Conservation (phyloP, 2,113 vertebrate genomes). For the Indicator indicator region DNA sequence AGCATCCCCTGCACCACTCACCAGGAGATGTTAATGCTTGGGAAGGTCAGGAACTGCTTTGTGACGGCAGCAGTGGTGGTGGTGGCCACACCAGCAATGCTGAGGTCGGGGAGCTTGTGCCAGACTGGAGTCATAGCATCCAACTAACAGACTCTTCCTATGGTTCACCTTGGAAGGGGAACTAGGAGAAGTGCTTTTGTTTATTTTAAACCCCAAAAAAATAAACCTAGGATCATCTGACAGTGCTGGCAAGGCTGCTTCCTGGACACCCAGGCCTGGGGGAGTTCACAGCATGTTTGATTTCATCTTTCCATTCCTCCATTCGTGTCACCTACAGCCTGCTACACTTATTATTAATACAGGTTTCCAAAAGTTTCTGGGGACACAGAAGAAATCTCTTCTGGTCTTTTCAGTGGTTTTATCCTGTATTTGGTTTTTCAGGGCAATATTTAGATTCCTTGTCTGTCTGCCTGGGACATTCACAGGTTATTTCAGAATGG, state of each 20-base stretch:
- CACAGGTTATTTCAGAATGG: background rate
- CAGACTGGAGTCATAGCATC: fast-evolving
- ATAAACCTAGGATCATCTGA: fast-evolving
- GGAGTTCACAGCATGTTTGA: fast-evolving
- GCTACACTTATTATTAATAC: fast-evolving
- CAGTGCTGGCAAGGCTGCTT: fast-evolving
- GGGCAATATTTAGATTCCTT: background rate
- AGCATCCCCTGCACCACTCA: slow-evolving; percentile 77
- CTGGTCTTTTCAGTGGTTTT: background rate
- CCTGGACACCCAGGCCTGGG: fast-evolving
- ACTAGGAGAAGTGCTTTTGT: background rate
- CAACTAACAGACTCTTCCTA: background rate
- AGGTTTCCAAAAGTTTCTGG: background rate
- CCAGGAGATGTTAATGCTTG: slow-evolving; percentile 83
- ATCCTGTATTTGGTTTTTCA: background rate
- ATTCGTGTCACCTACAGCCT: background rate
- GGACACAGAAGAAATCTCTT: background rate
- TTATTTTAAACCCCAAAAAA: background rate
- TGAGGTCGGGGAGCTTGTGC: background rate
- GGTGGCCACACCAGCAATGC: background rate
- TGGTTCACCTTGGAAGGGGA: background rate
- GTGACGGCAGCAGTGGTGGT: background rate
- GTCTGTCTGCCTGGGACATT: background rate
- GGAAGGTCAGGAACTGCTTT: background rate
- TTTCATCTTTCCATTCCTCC: background rate